Base-by-base conservation (phyloP, 2,888 invertebrate genomes). In the Apamea sordens region DNA sequence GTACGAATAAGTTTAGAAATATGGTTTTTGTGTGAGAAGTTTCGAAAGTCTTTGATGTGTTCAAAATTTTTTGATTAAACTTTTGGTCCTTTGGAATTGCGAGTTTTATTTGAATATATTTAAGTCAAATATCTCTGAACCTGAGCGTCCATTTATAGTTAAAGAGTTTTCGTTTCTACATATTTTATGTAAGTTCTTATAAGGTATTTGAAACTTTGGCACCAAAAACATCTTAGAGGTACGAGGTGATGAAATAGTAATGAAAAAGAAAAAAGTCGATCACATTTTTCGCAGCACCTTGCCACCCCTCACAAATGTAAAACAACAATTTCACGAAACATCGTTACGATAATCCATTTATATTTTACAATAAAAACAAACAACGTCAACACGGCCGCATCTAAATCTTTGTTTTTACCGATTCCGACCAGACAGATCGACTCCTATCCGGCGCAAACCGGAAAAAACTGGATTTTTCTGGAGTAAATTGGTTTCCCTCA, bases 401-500 rank as follows among this genome's bases (percentile, higher is more conserved):
- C 75, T 77, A 78, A 84, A 80, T 88, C 81, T 84, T 85, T 82
- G 73, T 87, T 84, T 88, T 67, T 79, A 86, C 84, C 81, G 80
- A 80, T 83, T 80, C 79, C 80, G 74, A 76, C 73, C 84, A 80
- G 84, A 87, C 87, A 81, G 84, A 84, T 79, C 87, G 86, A 82
- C 82, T 78, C 71, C 75, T 82, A 78, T 85, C 83, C 79, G 82
- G 76, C 71, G 78, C 79, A 74, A 74, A 84, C 73, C 79, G 86
- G 88, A 91, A 92, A 93, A 94, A 91, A 90, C 90, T 91, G 91
- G 91, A 90, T 92, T 90, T 90, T 89, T 91, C 90, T 90, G 90
- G 89, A 91, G 91, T 89, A 94, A 94, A 94, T 94, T 94, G 94
- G 93, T 93, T 94, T 93, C 93, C 92, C 92, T 93, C 95, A 93